Conservation (phyloP, 2,113 vertebrate species). For the Todiramphus chloris region DNA sequence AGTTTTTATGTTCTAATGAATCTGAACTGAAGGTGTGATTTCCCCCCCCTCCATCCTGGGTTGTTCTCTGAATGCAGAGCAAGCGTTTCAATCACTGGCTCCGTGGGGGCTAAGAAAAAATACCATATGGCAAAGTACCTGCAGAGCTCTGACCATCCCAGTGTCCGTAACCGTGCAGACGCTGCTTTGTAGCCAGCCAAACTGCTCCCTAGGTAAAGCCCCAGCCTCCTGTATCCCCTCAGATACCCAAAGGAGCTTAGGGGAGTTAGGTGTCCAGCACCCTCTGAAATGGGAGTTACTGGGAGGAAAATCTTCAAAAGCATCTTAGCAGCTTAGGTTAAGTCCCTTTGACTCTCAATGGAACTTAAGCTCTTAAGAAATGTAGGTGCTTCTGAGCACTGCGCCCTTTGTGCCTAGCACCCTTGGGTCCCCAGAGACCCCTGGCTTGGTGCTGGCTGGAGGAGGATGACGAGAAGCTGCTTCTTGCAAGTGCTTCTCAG, state of each 20-base stretch:
- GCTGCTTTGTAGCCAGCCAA: not conserved
- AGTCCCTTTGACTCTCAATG: conserved; percentile 42
- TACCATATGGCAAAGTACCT: not conserved
- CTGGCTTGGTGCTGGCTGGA: not conserved
- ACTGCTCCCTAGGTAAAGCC: not conserved
- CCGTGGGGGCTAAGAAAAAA: not conserved
- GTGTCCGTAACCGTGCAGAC: not conserved
- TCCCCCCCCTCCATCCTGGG: not conserved
- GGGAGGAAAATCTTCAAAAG: conserved; percentile 60
- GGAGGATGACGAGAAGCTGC: not conserved
- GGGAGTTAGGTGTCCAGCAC: conserved; percentile 26
- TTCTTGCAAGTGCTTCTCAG: not conserved
- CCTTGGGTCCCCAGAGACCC: not conserved
- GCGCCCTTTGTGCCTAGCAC: not conserved
- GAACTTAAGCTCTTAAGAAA: conserved; percentile 56
- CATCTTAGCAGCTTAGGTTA: conserved; percentile 50
- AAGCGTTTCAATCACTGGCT: not conserved
- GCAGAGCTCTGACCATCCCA: not conserved
- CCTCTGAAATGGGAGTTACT: conserved; percentile 11
- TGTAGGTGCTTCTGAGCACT: conserved; percentile 1
- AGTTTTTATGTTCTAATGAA: not conserved
- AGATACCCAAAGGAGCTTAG: conserved; percentile 15
- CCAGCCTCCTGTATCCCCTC: not conserved
- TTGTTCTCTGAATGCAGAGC: not conserved
- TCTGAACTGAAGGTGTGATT: not conserved